These are phyloP conservation scores for Dioctria rufipes DNA, from an alignment of 2,888 invertebrate species.

Conservation along the genomic window DNA sequence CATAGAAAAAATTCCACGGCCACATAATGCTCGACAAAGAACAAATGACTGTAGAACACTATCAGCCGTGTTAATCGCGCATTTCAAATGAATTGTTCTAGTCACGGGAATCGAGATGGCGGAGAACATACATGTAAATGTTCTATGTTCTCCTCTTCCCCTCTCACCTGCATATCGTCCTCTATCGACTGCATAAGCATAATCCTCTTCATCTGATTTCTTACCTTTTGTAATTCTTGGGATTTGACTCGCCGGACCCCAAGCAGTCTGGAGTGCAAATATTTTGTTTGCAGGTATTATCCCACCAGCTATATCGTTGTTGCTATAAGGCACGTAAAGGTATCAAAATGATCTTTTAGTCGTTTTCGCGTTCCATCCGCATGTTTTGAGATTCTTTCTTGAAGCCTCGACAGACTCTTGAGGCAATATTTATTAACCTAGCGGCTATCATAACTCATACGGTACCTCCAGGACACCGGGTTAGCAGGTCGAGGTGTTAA, in stretches of 20 bases:
- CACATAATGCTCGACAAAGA: constrained; percentile 63
- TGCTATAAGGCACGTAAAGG: constrained; percentile 6
- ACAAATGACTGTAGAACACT: constrained; percentile 64
- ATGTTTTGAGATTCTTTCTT: constrained; percentile 46
- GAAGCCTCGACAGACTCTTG: constrained; percentile 38
- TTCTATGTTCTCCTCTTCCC: constrained; percentile 12
- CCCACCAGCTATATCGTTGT: constrained; percentile 24
- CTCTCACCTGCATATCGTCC: not conserved
- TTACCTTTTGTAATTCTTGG: constrained; percentile 50
- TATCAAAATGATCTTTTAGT: constrained; percentile 12
- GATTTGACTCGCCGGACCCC: constrained; percentile 50
- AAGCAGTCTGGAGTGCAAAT: constrained; percentile 54
- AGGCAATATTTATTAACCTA: constrained; percentile 68
- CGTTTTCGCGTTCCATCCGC: constrained; percentile 41
- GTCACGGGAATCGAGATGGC: constrained; percentile 38
- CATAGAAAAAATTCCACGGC: constrained; percentile 61
- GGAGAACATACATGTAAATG: constrained; percentile 48
- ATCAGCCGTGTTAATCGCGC: constrained; percentile 63
- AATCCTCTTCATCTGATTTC: constrained; percentile 45
- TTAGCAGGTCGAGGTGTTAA: constrained; percentile 55
- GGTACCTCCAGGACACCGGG: constrained; percentile 58
- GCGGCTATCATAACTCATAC: constrained; percentile 70
- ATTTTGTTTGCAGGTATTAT: constrained; percentile 33
- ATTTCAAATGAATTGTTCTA: constrained; percentile 63
- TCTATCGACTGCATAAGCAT: not conserved